Base-by-base conservation (phyloP, 2,113 vertebrate genomes). In the Salvelinus alpinus region DNA sequence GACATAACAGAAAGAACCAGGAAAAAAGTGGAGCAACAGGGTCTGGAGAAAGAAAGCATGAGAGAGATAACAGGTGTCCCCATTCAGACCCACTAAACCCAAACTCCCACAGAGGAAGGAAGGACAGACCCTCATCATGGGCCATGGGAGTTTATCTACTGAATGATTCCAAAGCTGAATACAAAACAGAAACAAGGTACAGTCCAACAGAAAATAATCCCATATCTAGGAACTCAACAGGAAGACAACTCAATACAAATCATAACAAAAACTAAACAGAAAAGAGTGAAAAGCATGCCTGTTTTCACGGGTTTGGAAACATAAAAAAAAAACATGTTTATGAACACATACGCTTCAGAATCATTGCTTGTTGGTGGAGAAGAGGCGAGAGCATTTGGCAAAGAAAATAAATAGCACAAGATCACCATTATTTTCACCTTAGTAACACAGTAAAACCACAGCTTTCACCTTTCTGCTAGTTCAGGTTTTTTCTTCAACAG, bases 281-380 rank as follows among this genome's bases (percentile, higher is more conserved):
- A 64, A 95, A 93, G 85, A 95, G 94, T 92, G 86, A 94, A 96
- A 95, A 93, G 90, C 96, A 98, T 99, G 97, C 97, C 86, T 91
- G 87, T 95, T 95, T 96, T 95, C 95, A 95, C 95, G 92, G 91
- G 87, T 92, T 92, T 82, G 84, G 79, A 90, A 44, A 86, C 85
- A 86, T 84, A 18, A 54, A 70, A 54, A 76, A 86, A 79, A 75
- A 86, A 44, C 34, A 77, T 44, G 78, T 87, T 76, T 24, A 82
- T 89, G 48, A 38, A 82, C 87, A 90, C 81, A 92, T 82, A 90
- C 86, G 95, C 93, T 94, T 87, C 92, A 93, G 93, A 91, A 78
- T 93, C 95, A 94, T 92, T 91, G 86, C 91, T 94, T 91, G 78
- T 93, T 91, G 78, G 80, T 91, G 91, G 91, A 94, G 87, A 93